These are phyloP conservation scores for Noturus placidus DNA, from an alignment of 2,113 vertebrate genomes.

Conservation along the genomic window DNA sequence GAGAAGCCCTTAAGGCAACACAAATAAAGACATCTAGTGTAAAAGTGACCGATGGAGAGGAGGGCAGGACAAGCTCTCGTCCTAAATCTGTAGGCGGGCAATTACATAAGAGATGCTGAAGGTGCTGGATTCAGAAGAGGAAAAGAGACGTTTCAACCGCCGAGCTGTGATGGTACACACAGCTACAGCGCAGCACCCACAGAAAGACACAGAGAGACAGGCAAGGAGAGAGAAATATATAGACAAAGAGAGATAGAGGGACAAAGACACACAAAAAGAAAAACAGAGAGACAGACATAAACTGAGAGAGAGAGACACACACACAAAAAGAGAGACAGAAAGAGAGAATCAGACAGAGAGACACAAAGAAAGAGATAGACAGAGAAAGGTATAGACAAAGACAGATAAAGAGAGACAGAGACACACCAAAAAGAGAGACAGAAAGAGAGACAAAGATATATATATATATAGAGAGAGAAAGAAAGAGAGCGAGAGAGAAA, in stretches of 20 bases:
- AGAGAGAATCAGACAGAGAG: background rate
- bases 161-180: background rate
- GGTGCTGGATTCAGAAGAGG: background rate
- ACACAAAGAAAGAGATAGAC: background rate
- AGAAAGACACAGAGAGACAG: background rate
- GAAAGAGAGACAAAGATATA: too few relatives aligned
- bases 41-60: background rate
- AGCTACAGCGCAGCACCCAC: too few relatives aligned
- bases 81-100: background rate
- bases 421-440: background rate
- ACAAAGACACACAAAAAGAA: background rate
- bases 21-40: background rate
- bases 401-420: background rate
- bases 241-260: too few relatives aligned
- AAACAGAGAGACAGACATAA: background rate
- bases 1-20: constrained; percentile 1
- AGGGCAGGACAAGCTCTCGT: background rate
- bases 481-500: background rate
- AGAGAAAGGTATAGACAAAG: background rate
- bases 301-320: too few relatives aligned
- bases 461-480: too few relatives aligned
- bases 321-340: background rate
- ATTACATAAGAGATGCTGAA: background rate
- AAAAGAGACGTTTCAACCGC: background rate
- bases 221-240: too few relatives aligned